Base-by-base conservation (phyloP, 2,888 invertebrate genomes). In the Andrena praecox region DNA sequence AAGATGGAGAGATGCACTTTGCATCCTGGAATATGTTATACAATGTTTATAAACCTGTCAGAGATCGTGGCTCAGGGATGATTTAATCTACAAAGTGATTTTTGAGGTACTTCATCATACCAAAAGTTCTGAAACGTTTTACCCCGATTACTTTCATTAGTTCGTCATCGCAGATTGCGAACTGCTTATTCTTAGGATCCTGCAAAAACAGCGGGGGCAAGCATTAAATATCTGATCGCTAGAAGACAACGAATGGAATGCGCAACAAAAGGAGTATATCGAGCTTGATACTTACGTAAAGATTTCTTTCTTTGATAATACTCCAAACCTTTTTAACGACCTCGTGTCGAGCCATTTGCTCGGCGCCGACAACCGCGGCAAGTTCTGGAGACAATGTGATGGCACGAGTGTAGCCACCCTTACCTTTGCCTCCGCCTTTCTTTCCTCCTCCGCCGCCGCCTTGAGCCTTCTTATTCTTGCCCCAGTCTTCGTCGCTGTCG, bases 81-180 rank as follows among this genome's bases (percentile, higher is more conserved):
- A 90, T 89, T 95, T 95, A 96, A 91, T 95, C 95, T 91, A 96
- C 95, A 94, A 99, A 98, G 95, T 99, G 99, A 85, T 96, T 96
- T 94, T 98, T 98, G 90, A 99, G 95, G 94, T 98, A 98, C 94
- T 99, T 99, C 97, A 99, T 97, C 99, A 99, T 99, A 85, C 98
- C 99, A 91, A 99, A 99, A 74, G 98, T 98, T 90, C 98, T 97
- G 96, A 99, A 98, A 91, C 98, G 96, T 93, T 98, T 98, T 1
- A 97, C 97, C 54, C 98, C 98, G 93, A 99, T 97, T 54, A 99
- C 97, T 94, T 97, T 98, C 94, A 96, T 95, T 56, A 99, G 95
- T 71, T 98, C 97, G 72, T 97, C 98, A 93, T 99, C 98, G 94
- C 99, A 99, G 90, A 99, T 97, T 87, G 99, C 98, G 92, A 96